Conservation (phyloP, 2,113 vertebrate species). For the Chaetops frenatus region DNA sequence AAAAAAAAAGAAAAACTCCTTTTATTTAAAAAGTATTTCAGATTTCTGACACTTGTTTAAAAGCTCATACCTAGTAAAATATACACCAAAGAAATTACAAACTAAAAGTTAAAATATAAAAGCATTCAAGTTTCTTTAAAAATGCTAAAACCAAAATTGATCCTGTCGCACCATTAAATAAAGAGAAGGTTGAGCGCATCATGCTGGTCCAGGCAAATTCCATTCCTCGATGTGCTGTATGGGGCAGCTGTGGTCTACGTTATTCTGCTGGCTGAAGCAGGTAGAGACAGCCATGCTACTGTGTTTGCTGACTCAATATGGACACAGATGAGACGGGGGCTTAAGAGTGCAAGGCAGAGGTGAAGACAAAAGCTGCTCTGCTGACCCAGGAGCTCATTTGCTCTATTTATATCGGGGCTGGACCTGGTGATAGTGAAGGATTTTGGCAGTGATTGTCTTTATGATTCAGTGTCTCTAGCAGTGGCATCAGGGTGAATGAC, state of each 20-base stretch:
- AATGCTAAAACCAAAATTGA: conserved; percentile 78
- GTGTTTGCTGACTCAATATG: conserved; percentile 30
- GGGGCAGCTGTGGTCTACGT: conserved; percentile 9
- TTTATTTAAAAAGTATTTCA: conserved; percentile 74
- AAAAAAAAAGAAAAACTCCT: not conserved
- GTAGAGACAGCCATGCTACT: conserved; percentile 34
- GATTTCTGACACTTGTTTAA: conserved; percentile 79
- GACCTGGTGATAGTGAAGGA: conserved; percentile 58
- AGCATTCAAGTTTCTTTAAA: conserved; percentile 87
- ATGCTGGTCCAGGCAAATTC: conserved; percentile 45
- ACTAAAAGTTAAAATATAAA: conserved; percentile 78
- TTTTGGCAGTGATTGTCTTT: conserved; percentile 82
- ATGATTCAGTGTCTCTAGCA: conserved; percentile 74
- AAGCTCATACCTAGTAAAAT: conserved; percentile 90
- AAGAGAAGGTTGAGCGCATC: conserved; percentile 61
- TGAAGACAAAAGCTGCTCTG: conserved; percentile 46
- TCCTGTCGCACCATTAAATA: conserved; percentile 85
- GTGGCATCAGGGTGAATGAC: conserved; percentile 71
- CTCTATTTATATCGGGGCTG: conserved; percentile 46
- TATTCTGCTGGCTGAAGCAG: not conserved
- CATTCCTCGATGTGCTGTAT: not conserved
- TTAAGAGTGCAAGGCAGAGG: conserved; percentile 56
- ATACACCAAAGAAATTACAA: conserved; percentile 86
- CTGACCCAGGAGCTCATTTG: conserved; percentile 36
- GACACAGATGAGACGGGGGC: conserved; percentile 10